A percentile compares a stretch with the other conserved stretches of the same genome.
Evolutionary conservation across 2,113 vertebrate genomes (phyloP).

Genomic region (Orthonyx spaldingii): DNA sequence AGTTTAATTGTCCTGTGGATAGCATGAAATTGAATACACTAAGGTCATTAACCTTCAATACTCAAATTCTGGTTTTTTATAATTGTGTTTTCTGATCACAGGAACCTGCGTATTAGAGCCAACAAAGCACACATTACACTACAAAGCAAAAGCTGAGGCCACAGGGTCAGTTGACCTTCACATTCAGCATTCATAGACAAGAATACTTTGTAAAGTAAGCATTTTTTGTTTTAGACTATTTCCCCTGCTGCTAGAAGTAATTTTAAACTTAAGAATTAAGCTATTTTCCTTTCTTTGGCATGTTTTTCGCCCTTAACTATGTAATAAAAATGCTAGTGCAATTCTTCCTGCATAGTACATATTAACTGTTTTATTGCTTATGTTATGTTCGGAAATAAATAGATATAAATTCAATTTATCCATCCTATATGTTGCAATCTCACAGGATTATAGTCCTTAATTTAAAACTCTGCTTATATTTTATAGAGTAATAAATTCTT

Average conservation of each 20-base stretch:
- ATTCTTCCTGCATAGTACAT: not conserved
- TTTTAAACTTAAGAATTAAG: not conserved
- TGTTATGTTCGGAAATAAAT: not conserved
- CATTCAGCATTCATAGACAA: not conserved
- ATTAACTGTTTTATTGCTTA: not conserved
- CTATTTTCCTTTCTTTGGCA: not conserved
- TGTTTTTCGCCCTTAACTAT: not conserved
- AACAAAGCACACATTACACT: not conserved
- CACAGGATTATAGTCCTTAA: not conserved
- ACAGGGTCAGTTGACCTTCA: not conserved
- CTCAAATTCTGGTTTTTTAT: not conserved
- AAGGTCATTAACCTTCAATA: constrained; percentile 26
- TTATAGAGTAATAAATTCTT: not conserved
- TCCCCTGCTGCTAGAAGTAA: not conserved
- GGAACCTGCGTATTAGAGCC: not conserved
- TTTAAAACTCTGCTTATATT: not conserved
- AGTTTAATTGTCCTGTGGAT: not conserved
- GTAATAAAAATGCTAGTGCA: not conserved
- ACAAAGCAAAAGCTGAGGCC: not conserved
- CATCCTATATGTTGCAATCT: not conserved
- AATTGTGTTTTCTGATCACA: not conserved
- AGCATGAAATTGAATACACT: constrained; percentile 18
- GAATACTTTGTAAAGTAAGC: not conserved
- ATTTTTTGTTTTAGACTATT: not conserved
- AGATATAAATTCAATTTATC: not conserved